Base-by-base conservation (phyloP, 2,113 vertebrate species). In the Eublepharis macularius region DNA sequence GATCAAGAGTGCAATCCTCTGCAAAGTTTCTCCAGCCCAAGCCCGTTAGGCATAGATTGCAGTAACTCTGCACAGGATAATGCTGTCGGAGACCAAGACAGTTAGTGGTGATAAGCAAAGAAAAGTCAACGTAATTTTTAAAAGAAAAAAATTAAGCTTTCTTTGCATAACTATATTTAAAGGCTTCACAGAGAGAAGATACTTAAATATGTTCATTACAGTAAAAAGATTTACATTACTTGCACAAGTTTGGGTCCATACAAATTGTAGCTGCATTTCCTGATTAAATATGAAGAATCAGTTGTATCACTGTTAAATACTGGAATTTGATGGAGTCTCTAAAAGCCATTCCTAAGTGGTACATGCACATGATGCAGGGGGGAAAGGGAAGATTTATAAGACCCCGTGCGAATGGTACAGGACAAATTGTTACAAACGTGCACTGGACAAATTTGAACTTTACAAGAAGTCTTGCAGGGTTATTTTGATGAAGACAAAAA, bases 301-400 rank as follows among this genome's bases (percentile, higher is more conserved):
- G 45, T 89, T 87, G 88, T 57, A 87, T 77, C 88, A 81, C n/a
- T 84, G 76, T 90, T 76, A 91, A 95, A 94, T 82, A 95, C 88
- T 76, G 80, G 88, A 88, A 88, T 92, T 86, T 91, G 92, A 93
- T 80, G 87, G 88, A 88, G 91, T 93, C 83, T 89, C 91, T 93
- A 87, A 91, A 89, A 85, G 65, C 66, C 49, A 87, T 92, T 89
- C 90, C 60, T 95, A 86, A 95, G 86, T 83, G 81, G 82, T 82
- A 95, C 96, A 96, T 96, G 96, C 96, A 95, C 90, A 96, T 89
- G 93, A 96, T 93, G 94, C 92, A 93, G 87, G 83, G 63, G 77
- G 85, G 92, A 85, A 93, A 85, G 82, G 87, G 82, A 81, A 80
- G 73, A 86, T 82, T 90, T 66, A 80, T 34, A 92, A 63, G 90